phyloP scores from a whole-genome alignment of 2,888 invertebrate species.

The Norana najaformis region DNA sequence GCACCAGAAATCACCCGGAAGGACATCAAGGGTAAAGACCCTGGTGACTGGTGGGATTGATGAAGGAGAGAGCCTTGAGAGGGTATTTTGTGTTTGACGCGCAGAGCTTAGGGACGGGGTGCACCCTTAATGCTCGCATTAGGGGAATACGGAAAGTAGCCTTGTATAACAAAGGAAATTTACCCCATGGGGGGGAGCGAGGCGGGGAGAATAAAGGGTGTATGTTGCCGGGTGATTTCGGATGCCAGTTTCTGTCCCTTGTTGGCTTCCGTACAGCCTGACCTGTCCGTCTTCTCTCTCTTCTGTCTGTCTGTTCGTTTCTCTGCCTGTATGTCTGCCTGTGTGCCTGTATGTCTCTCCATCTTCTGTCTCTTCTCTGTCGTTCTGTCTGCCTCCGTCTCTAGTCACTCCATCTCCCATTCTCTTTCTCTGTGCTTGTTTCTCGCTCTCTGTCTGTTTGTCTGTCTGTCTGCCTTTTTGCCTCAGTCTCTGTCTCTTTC shows the following conservation, averaged over 20 bases:
- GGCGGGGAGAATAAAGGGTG: too few species aligned
- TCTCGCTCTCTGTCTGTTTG: conserved; percentile 9
- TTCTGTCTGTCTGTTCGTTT: not conserved
- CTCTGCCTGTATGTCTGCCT: not conserved
- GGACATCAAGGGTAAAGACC: not conserved
- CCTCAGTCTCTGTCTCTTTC: conserved; percentile 38
- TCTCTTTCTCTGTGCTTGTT: not conserved
- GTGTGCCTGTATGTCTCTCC: too few species aligned
- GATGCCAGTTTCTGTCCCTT: too few species aligned
- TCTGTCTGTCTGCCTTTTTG: conserved; percentile 36
- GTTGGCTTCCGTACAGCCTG: too few species aligned
- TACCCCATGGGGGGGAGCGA: too few species aligned
- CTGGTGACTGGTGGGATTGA: not conserved
- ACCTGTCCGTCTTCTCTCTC: not conserved
- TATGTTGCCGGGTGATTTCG: too few species aligned
- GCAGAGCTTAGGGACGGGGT: not conserved
- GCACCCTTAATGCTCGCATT: not conserved
- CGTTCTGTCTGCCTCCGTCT: not conserved
- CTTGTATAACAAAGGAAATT: too few species aligned
- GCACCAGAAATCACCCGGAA: not conserved
- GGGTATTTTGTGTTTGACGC: not conserved
- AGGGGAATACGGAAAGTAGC: not conserved
- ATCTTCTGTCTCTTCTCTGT: not conserved
- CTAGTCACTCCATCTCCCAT: not conserved
- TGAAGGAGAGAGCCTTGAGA: not conserved